A percentile compares a stretch with the other conserved stretches of the same genome.
phyloP scores from a whole-genome alignment of 2,113 vertebrate genomes.

The Lamprologus tigripictilis region DNA sequence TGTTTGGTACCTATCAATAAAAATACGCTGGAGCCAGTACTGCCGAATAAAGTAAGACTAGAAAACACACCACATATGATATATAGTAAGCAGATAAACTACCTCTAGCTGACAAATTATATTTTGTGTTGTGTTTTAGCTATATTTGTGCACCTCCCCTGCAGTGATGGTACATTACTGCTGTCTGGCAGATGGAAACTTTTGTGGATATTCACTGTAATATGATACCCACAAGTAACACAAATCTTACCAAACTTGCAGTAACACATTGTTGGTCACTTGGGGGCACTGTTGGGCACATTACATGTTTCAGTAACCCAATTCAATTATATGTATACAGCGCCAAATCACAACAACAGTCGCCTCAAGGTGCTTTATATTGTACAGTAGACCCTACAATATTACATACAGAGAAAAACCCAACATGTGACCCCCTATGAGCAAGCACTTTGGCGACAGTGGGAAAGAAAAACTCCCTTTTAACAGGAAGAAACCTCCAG shows the following conservation, averaged over 20 bases:
- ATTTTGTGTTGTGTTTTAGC: background rate
- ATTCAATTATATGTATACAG: background rate
- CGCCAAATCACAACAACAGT: background rate
- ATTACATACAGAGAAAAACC: background rate
- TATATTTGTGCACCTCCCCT: background rate
- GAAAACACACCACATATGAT: constrained; percentile 9
- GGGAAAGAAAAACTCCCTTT: background rate
- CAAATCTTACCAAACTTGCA: background rate
- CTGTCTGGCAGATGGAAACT: background rate
- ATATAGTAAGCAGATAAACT: background rate
- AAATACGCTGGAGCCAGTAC: background rate
- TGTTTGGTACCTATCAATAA: constrained; percentile 7
- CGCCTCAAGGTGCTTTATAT: background rate
- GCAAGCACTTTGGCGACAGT: background rate
- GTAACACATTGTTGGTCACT: background rate
- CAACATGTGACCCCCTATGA: background rate
- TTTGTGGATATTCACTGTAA: background rate
- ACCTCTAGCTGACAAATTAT: background rate
- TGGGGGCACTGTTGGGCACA: background rate
- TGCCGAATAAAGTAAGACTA: background rate
- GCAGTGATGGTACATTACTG: background rate
- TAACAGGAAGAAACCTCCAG: background rate
- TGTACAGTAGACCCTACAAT: background rate
- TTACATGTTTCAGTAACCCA: background rate
- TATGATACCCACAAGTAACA: background rate